Evolutionary conservation across 2,797 vertebrate species (phyloP).

Genomic region (Otus scops): DNA sequence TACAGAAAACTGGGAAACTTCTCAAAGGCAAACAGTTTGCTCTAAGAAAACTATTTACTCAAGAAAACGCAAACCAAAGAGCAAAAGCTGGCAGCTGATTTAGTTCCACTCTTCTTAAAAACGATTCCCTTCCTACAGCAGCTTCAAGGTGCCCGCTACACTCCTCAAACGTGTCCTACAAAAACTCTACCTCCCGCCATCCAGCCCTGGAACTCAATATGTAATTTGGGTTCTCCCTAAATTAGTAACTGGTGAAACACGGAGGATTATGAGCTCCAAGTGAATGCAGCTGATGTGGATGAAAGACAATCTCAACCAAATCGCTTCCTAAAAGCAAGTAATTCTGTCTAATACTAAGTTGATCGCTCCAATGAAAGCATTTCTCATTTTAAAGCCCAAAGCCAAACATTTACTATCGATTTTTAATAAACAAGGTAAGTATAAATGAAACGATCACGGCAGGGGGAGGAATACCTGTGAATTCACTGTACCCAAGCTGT

Average conservation of each 20-base stretch:
- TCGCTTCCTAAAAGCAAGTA: not conserved
- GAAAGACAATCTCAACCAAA: not conserved
- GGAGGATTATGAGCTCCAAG: not conserved
- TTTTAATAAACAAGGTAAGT: not conserved
- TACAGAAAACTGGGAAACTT: conserved; percentile 12
- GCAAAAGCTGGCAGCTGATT: not conserved
- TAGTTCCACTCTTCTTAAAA: not conserved
- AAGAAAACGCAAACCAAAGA: not conserved
- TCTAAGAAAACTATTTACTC: not conserved
- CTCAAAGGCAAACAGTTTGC: not conserved
- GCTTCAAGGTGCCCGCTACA: not conserved
- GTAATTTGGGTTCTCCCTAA: not conserved
- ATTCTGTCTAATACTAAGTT: not conserved
- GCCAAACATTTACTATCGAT: not conserved
- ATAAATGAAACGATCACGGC: fast-evolving
- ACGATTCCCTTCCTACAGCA: not conserved
- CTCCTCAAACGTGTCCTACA: not conserved
- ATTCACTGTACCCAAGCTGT: not conserved
- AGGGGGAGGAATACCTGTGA: not conserved
- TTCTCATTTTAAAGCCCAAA: not conserved
- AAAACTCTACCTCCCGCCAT: not conserved
- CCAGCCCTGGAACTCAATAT: not conserved
- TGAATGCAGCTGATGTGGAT: not conserved
- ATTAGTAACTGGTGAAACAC: not conserved
- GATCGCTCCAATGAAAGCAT: not conserved